Base-by-base conservation (phyloP, 2,888 invertebrate genomes). In the Myopa testacea region DNA sequence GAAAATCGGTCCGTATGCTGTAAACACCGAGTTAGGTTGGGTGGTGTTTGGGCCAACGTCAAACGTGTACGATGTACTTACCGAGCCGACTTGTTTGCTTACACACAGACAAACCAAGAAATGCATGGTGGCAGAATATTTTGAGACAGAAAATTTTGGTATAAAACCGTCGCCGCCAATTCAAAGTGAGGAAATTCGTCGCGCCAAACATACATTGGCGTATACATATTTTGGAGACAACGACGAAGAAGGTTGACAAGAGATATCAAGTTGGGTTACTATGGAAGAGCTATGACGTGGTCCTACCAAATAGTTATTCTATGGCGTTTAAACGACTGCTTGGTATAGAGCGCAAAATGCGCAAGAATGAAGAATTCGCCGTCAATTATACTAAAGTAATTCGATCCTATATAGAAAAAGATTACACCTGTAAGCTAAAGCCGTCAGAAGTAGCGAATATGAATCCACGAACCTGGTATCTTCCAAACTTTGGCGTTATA, bases 401-500 rank as follows among this genome's bases (percentile, higher is more conserved):
- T 16, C 58, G n/a, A 8, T 65, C 63, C 14, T 78, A 77, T 40
- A 5, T 77, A 6, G 19, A 74, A 19, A 78, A 77, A 71, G 77
- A 65, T 19, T 81, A 77, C 45, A 76, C 78, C 52, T 67, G 26
- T 3, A 62, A 62, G 8, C 10, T 62, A 26, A 10, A 19, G n/a
- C 62, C 62, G 26, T 19, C 62, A 62, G 62, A 62, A 62, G 62
- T 26, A 19, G 10, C 8, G 26, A 26, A 10, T 26, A 62, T 6
- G 19, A n/a, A 62, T 10, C 62, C 26, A 10, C 19, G 62, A 74
- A 82, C 77, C 8, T 85, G 85, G 85, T 85, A 84, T 76, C 71
- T 85, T n/a, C 84, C 84, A 6, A 83, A 85, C 62, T 85, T 86
- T 79, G 80, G 81, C 6, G 58, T 58, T 6, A 58, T 12, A 58